Conservation (phyloP, 2,113 vertebrate species). For the Megaptera novaeangliae region DNA sequence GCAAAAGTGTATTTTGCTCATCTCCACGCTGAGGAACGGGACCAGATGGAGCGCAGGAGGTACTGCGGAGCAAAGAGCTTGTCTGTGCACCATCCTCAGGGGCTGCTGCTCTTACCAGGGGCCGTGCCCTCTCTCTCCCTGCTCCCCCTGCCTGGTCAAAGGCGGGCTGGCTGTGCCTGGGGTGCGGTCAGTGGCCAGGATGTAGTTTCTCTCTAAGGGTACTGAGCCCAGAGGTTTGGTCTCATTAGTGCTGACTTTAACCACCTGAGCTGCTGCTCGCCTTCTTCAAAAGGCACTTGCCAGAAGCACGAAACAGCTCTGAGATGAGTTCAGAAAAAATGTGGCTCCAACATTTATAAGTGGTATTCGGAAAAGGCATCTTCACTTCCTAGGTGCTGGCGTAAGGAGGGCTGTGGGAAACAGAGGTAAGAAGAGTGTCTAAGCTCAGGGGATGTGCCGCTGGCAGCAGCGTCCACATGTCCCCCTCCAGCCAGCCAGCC, state of each 20-base stretch:
- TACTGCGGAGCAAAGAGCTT: background rate
- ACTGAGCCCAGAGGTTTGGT: background rate
- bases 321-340: background rate
- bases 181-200: accelerated
- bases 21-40: background rate
- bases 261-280: too few species aligned
- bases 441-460: background rate
- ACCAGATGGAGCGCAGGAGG: background rate
- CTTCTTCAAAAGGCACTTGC: background rate
- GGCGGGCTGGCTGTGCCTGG: background rate
- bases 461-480: accelerated
- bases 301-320: background rate
- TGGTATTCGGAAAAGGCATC: background rate
- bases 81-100: accelerated
- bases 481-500: accelerated
- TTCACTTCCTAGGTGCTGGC: background rate
- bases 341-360: background rate
- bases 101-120: background rate
- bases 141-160: background rate
- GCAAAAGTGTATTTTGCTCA: background rate
- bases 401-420: background rate
- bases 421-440: accelerated
- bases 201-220: background rate
- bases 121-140: accelerated
- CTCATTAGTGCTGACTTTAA: background rate